Conservation (phyloP, 2,113 vertebrate species). For the Girardinichthys multiradiatus region DNA sequence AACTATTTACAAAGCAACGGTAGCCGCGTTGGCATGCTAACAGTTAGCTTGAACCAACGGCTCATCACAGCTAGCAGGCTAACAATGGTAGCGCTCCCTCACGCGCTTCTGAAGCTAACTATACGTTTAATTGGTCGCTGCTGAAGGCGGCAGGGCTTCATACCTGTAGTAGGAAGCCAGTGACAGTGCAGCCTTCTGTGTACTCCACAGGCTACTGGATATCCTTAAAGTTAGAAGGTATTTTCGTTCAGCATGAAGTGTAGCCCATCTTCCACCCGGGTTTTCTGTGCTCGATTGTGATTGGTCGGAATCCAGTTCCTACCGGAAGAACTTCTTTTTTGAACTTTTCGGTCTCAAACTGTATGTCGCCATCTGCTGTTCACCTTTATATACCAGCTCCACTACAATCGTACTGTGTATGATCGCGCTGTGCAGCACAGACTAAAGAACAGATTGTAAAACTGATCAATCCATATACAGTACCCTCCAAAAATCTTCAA, state of each 20-base stretch:
- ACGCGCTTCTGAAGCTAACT: no score
- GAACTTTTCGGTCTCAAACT: no score
- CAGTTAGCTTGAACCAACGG: conserved; percentile 30
- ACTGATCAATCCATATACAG: no score
- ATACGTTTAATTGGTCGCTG: neutral
- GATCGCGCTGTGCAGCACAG: no score
- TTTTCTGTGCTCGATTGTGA: conserved; percentile 38
- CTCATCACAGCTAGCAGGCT: conserved; percentile 36
- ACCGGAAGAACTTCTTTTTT: neutral
- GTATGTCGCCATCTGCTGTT: no score
- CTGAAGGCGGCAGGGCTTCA: neutral
- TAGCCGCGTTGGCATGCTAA: conserved; percentile 1
- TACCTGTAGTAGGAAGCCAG: conserved; percentile 41
- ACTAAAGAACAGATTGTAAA: no score
- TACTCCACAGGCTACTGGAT: neutral
- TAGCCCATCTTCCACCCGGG: conserved; percentile 44
- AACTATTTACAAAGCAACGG: neutral
- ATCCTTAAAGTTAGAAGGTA: neutral
- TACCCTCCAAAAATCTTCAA: no score
- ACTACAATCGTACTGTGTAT: no score
- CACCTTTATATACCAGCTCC: no score
- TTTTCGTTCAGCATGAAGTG: conserved; percentile 7
- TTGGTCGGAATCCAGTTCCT: conserved; percentile 25
- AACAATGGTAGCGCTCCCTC: conserved; percentile 25
- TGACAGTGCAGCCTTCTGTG: neutral